These are phyloP conservation scores for Irena cyanogastra DNA, from an alignment of 2,113 vertebrate species.

Conservation along the genomic window DNA sequence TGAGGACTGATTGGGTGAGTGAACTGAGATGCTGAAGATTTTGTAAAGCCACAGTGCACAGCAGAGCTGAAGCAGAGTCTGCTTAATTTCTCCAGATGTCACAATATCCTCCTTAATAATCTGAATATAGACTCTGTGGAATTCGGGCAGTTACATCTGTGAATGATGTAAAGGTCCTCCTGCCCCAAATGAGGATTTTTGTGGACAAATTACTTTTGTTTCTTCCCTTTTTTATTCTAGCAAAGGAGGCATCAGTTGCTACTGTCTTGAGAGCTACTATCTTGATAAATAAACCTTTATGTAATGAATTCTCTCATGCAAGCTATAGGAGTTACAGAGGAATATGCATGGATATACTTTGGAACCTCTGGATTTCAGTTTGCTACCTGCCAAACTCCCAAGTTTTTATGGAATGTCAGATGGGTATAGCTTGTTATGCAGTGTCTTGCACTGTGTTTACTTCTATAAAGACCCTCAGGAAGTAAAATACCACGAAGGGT, in stretches of 20 bases:
- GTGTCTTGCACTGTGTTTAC: not conserved
- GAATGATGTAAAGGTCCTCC: not conserved
- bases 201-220: not conserved
- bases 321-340: not conserved
- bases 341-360: not conserved
- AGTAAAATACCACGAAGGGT: not conserved
- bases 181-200: not conserved
- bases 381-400: not conserved
- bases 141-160: not conserved
- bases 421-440: not conserved
- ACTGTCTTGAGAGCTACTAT: not conserved
- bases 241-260: not conserved
- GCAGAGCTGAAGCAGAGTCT: not conserved
- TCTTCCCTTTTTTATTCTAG: not conserved
- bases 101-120: not conserved
- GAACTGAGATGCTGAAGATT: not conserved
- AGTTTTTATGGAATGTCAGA: not conserved
- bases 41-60: not conserved
- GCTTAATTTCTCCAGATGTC: not conserved
- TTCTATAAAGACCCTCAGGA: not conserved
- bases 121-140: not conserved
- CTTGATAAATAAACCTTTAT: not conserved
- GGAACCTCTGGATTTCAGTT: not conserved
- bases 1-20: not conserved
- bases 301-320: not conserved